phyloP scores from a whole-genome alignment of 2,797 vertebrate genomes.

The Melanotaenia pygmaea region DNA sequence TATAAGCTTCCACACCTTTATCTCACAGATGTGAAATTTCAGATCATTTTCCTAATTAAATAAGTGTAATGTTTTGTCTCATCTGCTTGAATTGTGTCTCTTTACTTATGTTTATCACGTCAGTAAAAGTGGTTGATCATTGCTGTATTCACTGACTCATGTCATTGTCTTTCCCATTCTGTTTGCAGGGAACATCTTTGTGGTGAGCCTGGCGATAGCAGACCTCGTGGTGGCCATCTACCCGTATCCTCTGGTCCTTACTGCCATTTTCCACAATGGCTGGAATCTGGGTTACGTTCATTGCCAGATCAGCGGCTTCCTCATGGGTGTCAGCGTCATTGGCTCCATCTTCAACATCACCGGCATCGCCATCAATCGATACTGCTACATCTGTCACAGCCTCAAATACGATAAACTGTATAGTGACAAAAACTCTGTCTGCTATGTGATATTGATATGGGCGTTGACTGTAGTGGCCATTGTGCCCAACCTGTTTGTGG shows the following conservation, averaged over 20 bases:
- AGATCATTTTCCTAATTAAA: not conserved
- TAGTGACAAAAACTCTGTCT: slow-evolving; percentile 92
- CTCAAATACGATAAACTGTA: slow-evolving; percentile 93
- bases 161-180: slow-evolving; percentile 40
- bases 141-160: slow-evolving; percentile 29
- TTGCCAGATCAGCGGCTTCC: slow-evolving; percentile 95
- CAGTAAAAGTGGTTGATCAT: slow-evolving; percentile 5
- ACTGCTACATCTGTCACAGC: slow-evolving; percentile 98
- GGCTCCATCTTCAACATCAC: slow-evolving; percentile 98
- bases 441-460: slow-evolving; percentile 94
- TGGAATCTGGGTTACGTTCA: slow-evolving; percentile 93
- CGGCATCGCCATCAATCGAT: slow-evolving; percentile 95
- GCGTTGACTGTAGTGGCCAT: slow-evolving; percentile 91
- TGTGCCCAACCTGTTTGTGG: slow-evolving; percentile 91
- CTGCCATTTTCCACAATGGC: slow-evolving; percentile 92
- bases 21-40: too few relatives aligned
- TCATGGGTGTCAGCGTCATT: slow-evolving; percentile 96
- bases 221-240: slow-evolving; percentile 97
- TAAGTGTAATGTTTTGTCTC: not conserved
- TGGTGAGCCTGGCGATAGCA: slow-evolving; percentile 95
- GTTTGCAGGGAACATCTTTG: slow-evolving; percentile 93
- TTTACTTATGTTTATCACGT: not conserved
- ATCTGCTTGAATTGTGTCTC: not conserved
- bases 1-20: not conserved
- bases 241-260: slow-evolving; percentile 94